These are phyloP conservation scores for Pseudoatta argentina DNA, from an alignment of 1,140 invertebrate species.

Conservation along the genomic window DNA sequence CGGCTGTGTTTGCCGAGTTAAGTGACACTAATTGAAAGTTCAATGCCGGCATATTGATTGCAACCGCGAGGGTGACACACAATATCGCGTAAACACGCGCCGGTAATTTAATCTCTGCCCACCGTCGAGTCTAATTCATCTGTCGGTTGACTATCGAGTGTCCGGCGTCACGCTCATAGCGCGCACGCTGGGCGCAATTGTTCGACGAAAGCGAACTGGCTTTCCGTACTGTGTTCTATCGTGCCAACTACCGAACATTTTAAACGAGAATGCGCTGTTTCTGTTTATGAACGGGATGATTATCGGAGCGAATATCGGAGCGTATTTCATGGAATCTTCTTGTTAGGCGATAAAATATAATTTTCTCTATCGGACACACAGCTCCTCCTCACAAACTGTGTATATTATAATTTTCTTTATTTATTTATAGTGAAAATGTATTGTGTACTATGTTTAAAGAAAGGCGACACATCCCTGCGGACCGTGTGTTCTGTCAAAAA, in stretches of 20 bases:
- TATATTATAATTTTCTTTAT: neutral
- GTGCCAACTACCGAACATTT: neutral
- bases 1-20: constrained; percentile 83
- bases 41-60: constrained; percentile 82
- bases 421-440: neutral
- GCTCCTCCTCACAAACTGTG: neutral
- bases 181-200: constrained; percentile 39
- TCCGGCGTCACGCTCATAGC: constrained; percentile 17
- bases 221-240: constrained; percentile 25
- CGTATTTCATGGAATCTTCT: neutral
- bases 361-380: neutral
- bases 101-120: constrained; percentile 80
- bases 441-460: neutral
- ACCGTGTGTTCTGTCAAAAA: neutral
- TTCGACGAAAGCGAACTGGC: constrained; percentile 38
- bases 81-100: constrained; percentile 70
- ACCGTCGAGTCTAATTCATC: constrained; percentile 79
- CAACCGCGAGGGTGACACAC: constrained; percentile 70
- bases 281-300: neutral
- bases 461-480: neutral
- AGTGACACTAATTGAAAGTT: constrained; percentile 86
- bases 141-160: constrained; percentile 65
- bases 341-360: neutral
- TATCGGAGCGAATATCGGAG: neutral
- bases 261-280: constrained; percentile 10